Evolutionary conservation across 2,888 invertebrate species (phyloP), one percentile per base, ranked within the genome.

Genomic region (Sinotaia quadrata): DNA sequence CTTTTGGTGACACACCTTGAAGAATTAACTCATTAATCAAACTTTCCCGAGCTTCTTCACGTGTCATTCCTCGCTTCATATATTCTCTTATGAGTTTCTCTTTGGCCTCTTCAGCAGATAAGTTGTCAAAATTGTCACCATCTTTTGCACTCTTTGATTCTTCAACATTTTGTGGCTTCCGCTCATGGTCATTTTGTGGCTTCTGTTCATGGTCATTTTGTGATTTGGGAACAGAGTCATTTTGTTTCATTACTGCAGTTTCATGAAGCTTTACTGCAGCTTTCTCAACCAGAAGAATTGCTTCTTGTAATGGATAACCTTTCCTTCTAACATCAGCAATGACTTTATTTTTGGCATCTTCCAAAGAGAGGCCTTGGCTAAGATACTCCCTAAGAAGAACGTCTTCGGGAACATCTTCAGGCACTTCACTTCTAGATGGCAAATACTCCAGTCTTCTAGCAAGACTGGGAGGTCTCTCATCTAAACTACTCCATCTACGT

Each of bases 21-120:
- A 47, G 56, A 7, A 49, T 59, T 34, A 49, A 36, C 33, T 65
- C 65, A 15, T 52, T 31, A 15, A 59, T 69, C 56, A 47, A 63
- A 24, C 37, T 41, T 12, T 27, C 18, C n/a, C 54, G 56, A 41
- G 56, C 41, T 31, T 61, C 54, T 33, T 59, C 60, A 12, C 61
- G 41, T n/a, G 61, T 60, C 24, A 59, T 56, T 27, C 60, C 60
- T n/a, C 68, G 56, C 36, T 54, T 68, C 61, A 54, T 60, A 18
- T 56, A 68, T 47, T 68, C 61, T 56, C 31, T 34, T 29, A 54
- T 31, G 33, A 67, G 24, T 21, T 54, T 59, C 41, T 65, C 65
- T 27, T 65, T 65, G 4, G 65, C 65, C 21, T 65, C 65, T 8
- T 65, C 65, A 4, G 54, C 37, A 21, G 56, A 54, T 24, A 65